phyloP scores from a whole-genome alignment of 2,888 invertebrate species.

The Zygothrica quintamaculata region DNA sequence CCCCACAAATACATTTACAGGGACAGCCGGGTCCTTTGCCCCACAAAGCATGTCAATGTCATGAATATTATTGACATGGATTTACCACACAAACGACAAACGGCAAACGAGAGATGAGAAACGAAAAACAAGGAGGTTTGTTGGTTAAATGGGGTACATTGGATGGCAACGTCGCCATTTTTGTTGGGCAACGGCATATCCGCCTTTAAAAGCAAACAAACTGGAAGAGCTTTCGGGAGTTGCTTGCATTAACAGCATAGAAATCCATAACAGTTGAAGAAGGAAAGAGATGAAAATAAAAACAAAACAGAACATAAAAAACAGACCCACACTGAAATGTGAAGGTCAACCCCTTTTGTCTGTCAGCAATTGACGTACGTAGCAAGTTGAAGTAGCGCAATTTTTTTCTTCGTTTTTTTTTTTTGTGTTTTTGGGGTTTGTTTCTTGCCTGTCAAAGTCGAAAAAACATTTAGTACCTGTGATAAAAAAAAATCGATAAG shows the following conservation, averaged over 20 bases:
- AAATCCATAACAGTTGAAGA: slow-evolving; percentile 9
- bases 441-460: slow-evolving; percentile 64
- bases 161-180: slow-evolving; percentile 47
- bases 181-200: slow-evolving; percentile 52
- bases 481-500: slow-evolving; percentile 77
- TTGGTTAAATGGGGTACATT: too few relatives aligned
- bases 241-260: neutral
- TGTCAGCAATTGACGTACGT: slow-evolving; percentile 31
- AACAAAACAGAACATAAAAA: slow-evolving; percentile 9
- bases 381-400: slow-evolving; percentile 30
- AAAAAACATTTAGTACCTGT: slow-evolving; percentile 47
- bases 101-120: neutral
- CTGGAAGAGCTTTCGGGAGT: neutral
- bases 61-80: slow-evolving; percentile 79
- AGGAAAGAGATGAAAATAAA: slow-evolving; percentile 20
- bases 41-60: slow-evolving; percentile 80
- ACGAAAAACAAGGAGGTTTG: slow-evolving; percentile 2
- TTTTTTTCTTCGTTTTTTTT: too few relatives aligned
- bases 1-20: slow-evolving; percentile 18
- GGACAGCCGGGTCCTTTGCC: slow-evolving; percentile 41
- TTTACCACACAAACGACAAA: slow-evolving; percentile 51
- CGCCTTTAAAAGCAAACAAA: slow-evolving; percentile 21
- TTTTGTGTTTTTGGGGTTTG: slow-evolving; percentile 11
- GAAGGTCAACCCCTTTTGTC: slow-evolving; percentile 75
- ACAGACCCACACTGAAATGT: slow-evolving; percentile 34